Percentiles rank a stretch among this genome's conserved stretches.
phyloP scores from a whole-genome alignment of 2,797 vertebrate genomes.

The Helicolenus hilgendorfi region DNA sequence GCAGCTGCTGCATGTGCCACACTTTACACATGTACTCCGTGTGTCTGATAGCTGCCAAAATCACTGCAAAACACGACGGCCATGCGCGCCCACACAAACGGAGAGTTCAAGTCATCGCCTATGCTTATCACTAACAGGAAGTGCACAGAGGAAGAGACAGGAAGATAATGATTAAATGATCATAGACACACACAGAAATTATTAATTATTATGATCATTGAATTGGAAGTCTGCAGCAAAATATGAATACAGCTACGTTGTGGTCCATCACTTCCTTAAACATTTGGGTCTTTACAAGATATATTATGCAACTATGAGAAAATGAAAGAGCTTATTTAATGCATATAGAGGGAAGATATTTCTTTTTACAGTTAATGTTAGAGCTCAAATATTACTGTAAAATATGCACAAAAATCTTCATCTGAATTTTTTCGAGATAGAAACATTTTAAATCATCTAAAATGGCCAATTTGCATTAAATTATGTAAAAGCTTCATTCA shows the following conservation, averaged over 20 bases:
- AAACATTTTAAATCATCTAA: neutral
- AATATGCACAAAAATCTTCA: neutral
- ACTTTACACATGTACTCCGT: constrained; percentile 55
- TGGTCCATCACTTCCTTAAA: neutral
- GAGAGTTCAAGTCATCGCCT: neutral
- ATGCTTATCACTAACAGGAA: constrained; percentile 8
- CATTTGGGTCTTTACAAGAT: neutral
- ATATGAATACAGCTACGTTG: neutral
- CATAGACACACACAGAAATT: neutral
- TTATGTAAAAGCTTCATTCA: constrained; percentile 5
- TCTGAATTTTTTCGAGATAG: neutral
- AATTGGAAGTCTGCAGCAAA: neutral
- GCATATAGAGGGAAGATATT: neutral
- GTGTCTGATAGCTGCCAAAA: constrained; percentile 54
- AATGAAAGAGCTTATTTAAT: neutral
- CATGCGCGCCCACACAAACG: neutral
- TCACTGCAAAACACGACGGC: neutral
- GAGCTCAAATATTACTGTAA: neutral
- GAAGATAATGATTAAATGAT: constrained; percentile 3
- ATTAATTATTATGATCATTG: neutral
- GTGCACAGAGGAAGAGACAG: neutral
- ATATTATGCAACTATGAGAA: neutral
- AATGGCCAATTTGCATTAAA: constrained; percentile 21
- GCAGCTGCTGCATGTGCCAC: constrained; percentile 56
- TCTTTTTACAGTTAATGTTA: neutral